These are phyloP conservation scores for Lynx canadensis DNA, from an alignment of 2,113 vertebrate species.

Conservation along the genomic window DNA sequence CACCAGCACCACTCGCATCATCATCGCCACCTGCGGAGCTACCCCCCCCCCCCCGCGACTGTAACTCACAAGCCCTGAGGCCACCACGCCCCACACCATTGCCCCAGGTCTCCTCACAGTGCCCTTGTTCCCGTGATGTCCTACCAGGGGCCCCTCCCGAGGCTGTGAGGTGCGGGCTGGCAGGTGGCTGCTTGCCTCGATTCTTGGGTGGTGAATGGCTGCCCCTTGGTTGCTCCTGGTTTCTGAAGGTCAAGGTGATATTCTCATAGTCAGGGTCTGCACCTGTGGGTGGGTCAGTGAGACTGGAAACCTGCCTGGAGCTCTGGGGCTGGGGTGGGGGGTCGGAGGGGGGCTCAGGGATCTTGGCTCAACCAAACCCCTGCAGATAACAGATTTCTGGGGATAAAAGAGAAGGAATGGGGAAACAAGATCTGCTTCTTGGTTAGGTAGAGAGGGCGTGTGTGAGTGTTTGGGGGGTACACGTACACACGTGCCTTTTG, in stretches of 20 bases:
- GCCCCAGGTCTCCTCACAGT: background rate
- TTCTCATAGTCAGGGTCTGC: conserved; percentile 67
- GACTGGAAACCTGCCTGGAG: background rate
- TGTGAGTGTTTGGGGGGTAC: background rate
- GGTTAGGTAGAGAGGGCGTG: background rate
- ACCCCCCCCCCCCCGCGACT: background rate
- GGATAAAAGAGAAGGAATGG: background rate
- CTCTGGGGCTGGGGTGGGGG: background rate
- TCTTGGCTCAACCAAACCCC: background rate
- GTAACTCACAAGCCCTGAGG: background rate
- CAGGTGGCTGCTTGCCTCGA: background rate
- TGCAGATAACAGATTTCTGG: background rate
- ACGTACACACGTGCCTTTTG: background rate
- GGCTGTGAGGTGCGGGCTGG: no score
- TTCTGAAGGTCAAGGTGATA: conserved; percentile 56
- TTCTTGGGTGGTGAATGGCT: background rate
- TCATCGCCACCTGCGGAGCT: background rate
- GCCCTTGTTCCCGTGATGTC: background rate
- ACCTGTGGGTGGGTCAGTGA: conserved; percentile 12
- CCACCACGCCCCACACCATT: background rate
- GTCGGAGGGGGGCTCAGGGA: background rate
- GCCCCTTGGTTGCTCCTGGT: background rate
- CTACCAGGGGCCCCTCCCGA: background rate
- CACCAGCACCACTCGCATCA: background rate
- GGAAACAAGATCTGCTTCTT: background rate